phyloP scores from a whole-genome alignment of 64 coral and sea anemone species.

The Montipora cactus region DNA sequence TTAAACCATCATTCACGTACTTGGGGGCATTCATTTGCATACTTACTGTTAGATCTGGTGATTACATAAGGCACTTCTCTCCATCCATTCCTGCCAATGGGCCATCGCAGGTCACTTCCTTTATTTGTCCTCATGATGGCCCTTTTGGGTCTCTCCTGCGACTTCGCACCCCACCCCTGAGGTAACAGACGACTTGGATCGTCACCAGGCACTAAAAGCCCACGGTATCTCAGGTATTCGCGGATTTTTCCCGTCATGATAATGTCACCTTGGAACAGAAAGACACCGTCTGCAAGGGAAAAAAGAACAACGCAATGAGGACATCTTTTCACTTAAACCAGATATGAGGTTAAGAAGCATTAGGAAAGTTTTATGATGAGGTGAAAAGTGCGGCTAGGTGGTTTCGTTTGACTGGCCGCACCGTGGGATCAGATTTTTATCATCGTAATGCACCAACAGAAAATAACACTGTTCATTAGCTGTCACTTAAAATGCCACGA shows the following conservation, averaged over 20 bases:
- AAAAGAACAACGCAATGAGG: background rate
- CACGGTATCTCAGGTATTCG: background rate
- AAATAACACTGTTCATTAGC: too few relatives aligned
- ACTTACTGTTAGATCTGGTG: background rate
- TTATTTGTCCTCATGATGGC: slow-evolving; percentile 1
- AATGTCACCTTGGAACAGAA: slow-evolving; percentile 32
- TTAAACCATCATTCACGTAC: too few relatives aligned
- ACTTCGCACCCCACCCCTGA: background rate
- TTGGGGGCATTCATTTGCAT: too few relatives aligned
- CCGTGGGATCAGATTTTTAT: too few relatives aligned
- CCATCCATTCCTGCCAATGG: background rate
- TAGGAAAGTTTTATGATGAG: too few relatives aligned
- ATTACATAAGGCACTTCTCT: slow-evolving; percentile 34
- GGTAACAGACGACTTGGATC: background rate
- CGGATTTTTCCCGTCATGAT: background rate
- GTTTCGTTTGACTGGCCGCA: too few relatives aligned
- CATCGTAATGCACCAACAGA: too few relatives aligned
- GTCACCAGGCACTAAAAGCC: slow-evolving; percentile 5
- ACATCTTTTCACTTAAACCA: too few relatives aligned
- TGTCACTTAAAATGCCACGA: too few relatives aligned
- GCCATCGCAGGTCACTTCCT: slow-evolving; percentile 15
- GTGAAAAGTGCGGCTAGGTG: too few relatives aligned
- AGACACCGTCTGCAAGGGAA: background rate
- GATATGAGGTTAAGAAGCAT: too few relatives aligned
- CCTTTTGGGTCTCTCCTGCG: slow-evolving; percentile 2